Base-by-base conservation (phyloP, 2,888 invertebrate species). In the Leucozona laternaria region DNA sequence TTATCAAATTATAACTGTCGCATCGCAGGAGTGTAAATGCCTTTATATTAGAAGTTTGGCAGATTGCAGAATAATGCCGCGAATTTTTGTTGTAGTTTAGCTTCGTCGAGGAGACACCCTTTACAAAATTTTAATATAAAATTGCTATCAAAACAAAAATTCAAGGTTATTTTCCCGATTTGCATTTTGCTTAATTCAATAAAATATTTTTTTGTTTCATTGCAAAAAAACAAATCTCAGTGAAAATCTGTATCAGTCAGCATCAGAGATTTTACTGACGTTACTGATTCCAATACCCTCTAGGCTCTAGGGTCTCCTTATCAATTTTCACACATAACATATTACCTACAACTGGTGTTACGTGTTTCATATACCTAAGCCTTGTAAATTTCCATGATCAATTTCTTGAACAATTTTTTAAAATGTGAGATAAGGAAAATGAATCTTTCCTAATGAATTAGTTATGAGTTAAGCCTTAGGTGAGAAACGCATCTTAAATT, bases 321-420 rank as follows among this genome's bases (percentile, higher is more conserved):
- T 53, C 53, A 25, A 53, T 0, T 25, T 53, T 15, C 13, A 25
- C 15, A 11, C 13, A 53, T 15, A 53, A 28, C 7, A 8, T n/a
- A 28, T 13, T n/a, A 22, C 1, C 25, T 53, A 28, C n/a, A n/a
- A n/a, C 0, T 53, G 28, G 0, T 53, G 15, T 53, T 28, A 53
- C n/a, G 28, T 53, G 11, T 28, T n/a, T 53, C 1, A 8, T 15
- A 15, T 25, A n/a, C n/a, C n/a, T n/a, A 43, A 48, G 31, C n/a
- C 20, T 13, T 60, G 62, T 37, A 70, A 70, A 20, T 79, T 83
- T 75, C 62, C 64, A 66, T 31, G 28, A 68, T 60, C 28, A 45
- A 31, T 43, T 17, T 31, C 8, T 4, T 4, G 6, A 57, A 17
- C n/a, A 31, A n/a, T 55, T 55, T 57, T 4, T 7, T n/a, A n/a